A percentile compares a stretch with the other conserved stretches of the same genome.
Conservation (phyloP, 2,113 vertebrate genomes). For the Peromyscus leucopus region DNA sequence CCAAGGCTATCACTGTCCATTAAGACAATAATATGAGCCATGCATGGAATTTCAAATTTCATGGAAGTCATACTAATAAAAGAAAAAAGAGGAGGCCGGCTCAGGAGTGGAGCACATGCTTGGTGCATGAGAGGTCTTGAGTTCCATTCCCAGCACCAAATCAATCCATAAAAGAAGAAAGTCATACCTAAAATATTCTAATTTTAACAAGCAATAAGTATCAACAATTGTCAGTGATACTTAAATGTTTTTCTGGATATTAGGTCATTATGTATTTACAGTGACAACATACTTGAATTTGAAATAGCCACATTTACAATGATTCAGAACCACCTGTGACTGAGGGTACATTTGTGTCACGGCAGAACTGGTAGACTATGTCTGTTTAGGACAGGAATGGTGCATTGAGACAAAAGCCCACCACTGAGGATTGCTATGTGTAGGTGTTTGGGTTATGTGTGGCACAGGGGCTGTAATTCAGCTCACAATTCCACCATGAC, state of each 20-base stretch:
- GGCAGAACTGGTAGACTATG: background rate
- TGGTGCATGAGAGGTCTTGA: background rate
- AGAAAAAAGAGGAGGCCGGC: background rate
- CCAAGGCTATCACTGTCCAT: background rate
- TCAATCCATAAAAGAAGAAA: background rate
- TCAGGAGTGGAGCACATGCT: background rate
- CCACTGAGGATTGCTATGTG: background rate
- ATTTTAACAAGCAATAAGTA: background rate
- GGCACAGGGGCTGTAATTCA: background rate
- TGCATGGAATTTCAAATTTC: background rate
- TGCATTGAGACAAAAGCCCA: background rate
- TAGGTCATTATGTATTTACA: background rate
- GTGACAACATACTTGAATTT: background rate
- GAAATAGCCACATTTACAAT: background rate
- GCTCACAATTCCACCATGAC: background rate
- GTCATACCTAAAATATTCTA: background rate
- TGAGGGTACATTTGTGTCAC: background rate
- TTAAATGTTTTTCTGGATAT: background rate
- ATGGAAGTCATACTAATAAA: background rate
- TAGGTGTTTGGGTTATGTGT: background rate
- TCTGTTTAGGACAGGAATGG: background rate
- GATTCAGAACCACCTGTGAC: background rate
- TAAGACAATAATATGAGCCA: slow-evolving; percentile 38
- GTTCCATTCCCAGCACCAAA: background rate
- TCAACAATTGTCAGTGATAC: background rate